phyloP scores from a whole-genome alignment of 92 coral and sea anemone genomes.

The Metridium senile region DNA sequence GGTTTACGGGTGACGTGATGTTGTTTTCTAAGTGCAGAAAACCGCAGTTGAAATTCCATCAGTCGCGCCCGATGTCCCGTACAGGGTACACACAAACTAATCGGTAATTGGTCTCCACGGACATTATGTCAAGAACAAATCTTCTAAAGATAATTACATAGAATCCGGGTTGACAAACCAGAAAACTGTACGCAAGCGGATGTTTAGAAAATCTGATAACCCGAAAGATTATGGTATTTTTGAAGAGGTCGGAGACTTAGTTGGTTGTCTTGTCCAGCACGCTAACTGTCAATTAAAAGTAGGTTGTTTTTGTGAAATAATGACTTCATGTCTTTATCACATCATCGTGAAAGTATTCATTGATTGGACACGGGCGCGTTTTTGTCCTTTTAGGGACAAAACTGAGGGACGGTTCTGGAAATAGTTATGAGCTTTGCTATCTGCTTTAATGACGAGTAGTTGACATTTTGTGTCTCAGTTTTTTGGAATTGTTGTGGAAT shows the following conservation, averaged over 20 bases:
- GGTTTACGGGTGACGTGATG: constrained; percentile 20
- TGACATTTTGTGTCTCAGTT: too few relatives aligned
- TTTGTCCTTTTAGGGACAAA: constrained; percentile 27
- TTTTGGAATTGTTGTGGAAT: too few relatives aligned
- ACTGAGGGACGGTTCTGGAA: constrained; percentile 2
- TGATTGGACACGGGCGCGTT: constrained; percentile 19
- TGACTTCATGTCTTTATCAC: constrained; percentile 25
- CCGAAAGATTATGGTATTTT: constrained; percentile 46
- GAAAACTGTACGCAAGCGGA: constrained; percentile 57
- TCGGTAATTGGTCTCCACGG: constrained; percentile 62
- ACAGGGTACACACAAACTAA: constrained; percentile 40
- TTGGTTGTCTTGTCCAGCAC: constrained; percentile 33
- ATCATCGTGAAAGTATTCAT: constrained; percentile 27
- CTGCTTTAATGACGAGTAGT: too few relatives aligned
- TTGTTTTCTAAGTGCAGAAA: not conserved
- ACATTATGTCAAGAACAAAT: constrained; percentile 79
- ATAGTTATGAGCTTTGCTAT: too few relatives aligned
- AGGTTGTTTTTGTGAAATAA: constrained; percentile 26
- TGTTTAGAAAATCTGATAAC: constrained; percentile 75
- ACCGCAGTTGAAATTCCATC: constrained; percentile 50
- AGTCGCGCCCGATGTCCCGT: constrained; percentile 62
- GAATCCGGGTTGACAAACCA: constrained; percentile 51
- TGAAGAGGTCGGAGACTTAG: constrained; percentile 34
- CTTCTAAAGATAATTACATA: constrained; percentile 44
- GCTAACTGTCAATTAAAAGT: constrained; percentile 17